Conservation (phyloP, 2,888 invertebrate genomes). For the Flexamia atlantica region DNA sequence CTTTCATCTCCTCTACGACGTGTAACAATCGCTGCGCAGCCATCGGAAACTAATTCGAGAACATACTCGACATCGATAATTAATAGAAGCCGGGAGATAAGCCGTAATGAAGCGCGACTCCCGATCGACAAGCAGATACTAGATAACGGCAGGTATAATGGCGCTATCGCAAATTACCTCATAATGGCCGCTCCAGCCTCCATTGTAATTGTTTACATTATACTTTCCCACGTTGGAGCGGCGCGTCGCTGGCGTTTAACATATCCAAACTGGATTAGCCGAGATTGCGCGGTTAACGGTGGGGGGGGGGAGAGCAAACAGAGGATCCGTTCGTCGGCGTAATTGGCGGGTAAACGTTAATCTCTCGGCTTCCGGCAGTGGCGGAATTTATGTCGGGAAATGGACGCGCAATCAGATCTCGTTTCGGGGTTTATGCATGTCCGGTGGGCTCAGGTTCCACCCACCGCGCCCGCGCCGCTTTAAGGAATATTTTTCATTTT, state of each 20-base stretch:
- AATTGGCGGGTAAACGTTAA: constrained; percentile 31
- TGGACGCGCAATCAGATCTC: constrained; percentile 44
- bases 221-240: constrained; percentile 27
- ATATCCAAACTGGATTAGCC: constrained; percentile 32
- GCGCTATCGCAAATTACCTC: constrained; percentile 29
- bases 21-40: too few species aligned
- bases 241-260: constrained; percentile 10
- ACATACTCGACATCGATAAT: constrained; percentile 29
- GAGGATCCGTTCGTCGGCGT: not conserved
- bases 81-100: not conserved
- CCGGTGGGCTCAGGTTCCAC: not conserved
- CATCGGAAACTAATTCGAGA: constrained; percentile 30
- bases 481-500: constrained; percentile 6
- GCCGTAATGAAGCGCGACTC: constrained; percentile 8
- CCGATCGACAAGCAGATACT: constrained; percentile 15
- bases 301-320: constrained; percentile 5
- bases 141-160: constrained; percentile 36
- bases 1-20: too few species aligned
- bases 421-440: constrained; percentile 37
- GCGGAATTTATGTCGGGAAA: constrained; percentile 44
- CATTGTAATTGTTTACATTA: constrained; percentile 51
- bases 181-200: constrained; percentile 21
- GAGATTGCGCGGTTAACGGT: not conserved
- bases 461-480: not conserved
- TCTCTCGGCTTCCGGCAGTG: constrained; percentile 29